Evolutionary conservation across 2,113 vertebrate species (phyloP).

Genomic region (Microtus montanus): DNA sequence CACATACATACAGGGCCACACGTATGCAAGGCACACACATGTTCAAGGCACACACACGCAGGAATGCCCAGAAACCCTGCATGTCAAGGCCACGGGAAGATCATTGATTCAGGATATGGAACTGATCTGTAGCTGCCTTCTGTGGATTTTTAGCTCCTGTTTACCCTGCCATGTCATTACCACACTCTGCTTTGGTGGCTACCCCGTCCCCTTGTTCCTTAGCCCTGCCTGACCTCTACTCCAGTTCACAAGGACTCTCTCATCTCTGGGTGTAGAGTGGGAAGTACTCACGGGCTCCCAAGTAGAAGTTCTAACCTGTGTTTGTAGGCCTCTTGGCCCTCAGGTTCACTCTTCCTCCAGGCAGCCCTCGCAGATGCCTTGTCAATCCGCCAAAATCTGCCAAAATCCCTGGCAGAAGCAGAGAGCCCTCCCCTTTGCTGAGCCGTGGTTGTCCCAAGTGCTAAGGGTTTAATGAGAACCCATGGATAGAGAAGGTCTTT

Average conservation of each 20-base stretch:
- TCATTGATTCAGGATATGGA: not conserved
- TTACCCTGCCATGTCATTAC: too few relatives aligned
- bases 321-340: not conserved
- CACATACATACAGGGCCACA: not conserved
- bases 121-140: not conserved
- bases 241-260: not conserved
- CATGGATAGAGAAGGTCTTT: not conserved
- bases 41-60: fast-evolving
- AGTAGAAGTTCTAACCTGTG: not conserved
- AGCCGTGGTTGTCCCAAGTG: not conserved
- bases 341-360: not conserved
- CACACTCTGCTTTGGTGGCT: not conserved
- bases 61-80: fast-evolving
- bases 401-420: not conserved
- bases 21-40: fast-evolving
- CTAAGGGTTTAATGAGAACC: not conserved
- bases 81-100: not conserved
- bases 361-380: not conserved
- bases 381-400: too few relatives aligned
- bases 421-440: not conserved
- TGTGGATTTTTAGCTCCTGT: too few relatives aligned
- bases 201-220: too few relatives aligned
- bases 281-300: not conserved
- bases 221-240: not conserved
- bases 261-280: not conserved